Base-by-base conservation (phyloP, 2,797 vertebrate genomes). In the Okamejei kenojei region DNA sequence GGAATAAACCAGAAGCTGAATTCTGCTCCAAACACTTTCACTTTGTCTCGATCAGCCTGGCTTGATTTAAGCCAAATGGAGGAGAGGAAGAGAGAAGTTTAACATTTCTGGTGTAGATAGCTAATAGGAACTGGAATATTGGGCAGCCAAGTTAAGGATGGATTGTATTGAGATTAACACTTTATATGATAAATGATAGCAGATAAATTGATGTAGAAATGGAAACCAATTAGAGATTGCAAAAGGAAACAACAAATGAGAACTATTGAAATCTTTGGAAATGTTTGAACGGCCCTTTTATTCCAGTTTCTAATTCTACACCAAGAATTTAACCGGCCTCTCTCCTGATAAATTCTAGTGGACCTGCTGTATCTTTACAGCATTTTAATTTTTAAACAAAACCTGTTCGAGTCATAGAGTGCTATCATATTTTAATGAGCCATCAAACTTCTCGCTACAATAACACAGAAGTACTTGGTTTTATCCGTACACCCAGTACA, bases 221-320 rank as follows among this genome's bases (percentile, higher is more conserved):
- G 45, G 21, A 58, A 58, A 82, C 45, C 80, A 82, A 82, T 82
- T 82, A 4, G 45, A 80, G 58, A 58, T 88, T 88, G 63, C 84
- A 88, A 88, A 68, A 88, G 63, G 61, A 88, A 88, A 65, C 61
- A 65, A 68, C 15, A 88, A 88, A 88, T 54, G 80, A 84, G 54
- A 84, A 84, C 61, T 84, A 84, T 84, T 84, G 54, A 86, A 63
- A 29, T 68, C 29, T 88, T 88, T 88, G 84, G 84, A 88, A 65
- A 68, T 88, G 58, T 68, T 88, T 35, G 35, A 68, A 88, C 7
- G 61, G 15, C 63, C 17, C n/a, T 32, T 88, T 17, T 68, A 88
- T 88, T 88, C 84, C 84, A 88, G 61, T 68, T 88, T 88, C n/a
- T 68, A 88, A 2, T 65, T 86, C 82, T 29, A 32, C 15, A 63